Evolutionary conservation across 2,888 invertebrate species (phyloP), one percentile per base, ranked within the genome.

Genomic region (Augiades crinisus): DNA sequence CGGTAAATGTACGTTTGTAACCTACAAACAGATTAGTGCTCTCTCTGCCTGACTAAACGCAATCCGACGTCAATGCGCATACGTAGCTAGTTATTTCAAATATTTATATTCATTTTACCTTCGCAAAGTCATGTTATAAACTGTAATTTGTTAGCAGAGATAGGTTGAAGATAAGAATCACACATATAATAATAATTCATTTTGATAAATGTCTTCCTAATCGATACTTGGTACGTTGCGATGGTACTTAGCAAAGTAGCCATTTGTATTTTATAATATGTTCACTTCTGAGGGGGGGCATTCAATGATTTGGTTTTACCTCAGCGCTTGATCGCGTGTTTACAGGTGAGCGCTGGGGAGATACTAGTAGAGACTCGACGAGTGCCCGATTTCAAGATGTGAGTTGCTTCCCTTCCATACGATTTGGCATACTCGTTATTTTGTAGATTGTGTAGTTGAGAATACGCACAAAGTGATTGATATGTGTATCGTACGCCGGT

Each of bases 281-380:
- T 30, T 30, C 5, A 17, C 13, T 24, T 16, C 14, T 30, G 17
- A 19, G 43, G 8, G 56, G n/a, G 69, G 71, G 72, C 73, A 70
- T 70, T 67, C 67, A 74, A 71, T 70, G 72, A 70, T 68, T 70
- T 72, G 68, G 71, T 74, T 78, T 78, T 75, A 75, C 82, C 75
- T 81, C 75, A 81, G 80, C 76, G 76, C 77, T 78, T 83, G 78
- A 82, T 85, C 76, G 81, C 81, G 78, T 86, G 79, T 83, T 86
- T 78, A 73, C 86, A 89, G 88, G 88, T 89, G 79, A 87, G 75
- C 81, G 81, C 85, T 71, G 84, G 85, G 80, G 87, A 81, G 81
- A 83, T 86, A 75, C 79, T 87, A 67, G 76, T 86, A 78, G 82
- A 89, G 79, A 81, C 84, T 73, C 83, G 79, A 64, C 85, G 87